Percentiles rank a stretch among this genome's conserved stretches.
phyloP scores from a whole-genome alignment of 2,797 vertebrate genomes.

The Coregonus suidteri region DNA sequence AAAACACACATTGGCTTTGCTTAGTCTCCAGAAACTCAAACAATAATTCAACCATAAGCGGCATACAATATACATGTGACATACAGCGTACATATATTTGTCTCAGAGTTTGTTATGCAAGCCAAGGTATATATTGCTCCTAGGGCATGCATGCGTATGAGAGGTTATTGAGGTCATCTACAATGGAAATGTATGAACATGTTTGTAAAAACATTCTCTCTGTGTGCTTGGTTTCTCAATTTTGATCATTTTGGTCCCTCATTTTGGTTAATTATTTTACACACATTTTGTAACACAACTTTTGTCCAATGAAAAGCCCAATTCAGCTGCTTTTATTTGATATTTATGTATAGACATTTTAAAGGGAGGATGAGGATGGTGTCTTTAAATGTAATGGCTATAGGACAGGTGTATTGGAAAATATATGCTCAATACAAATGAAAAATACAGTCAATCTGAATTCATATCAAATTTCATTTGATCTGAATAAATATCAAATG shows the following conservation, averaged over 20 bases:
- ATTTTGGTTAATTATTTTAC: slow-evolving; percentile 38
- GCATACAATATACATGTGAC: slow-evolving; percentile 37
- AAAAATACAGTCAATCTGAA: slow-evolving; percentile 42
- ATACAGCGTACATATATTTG: slow-evolving; percentile 50
- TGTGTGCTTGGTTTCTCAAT: slow-evolving; percentile 33
- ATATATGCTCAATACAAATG: background rate
- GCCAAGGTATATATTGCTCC: slow-evolving; percentile 44
- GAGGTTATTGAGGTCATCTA: background rate
- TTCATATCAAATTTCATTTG: slow-evolving; percentile 28
- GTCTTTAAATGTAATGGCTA: background rate
- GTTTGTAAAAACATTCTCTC: slow-evolving; percentile 20
- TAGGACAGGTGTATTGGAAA: slow-evolving; percentile 31
- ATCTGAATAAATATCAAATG: slow-evolving; percentile 18
- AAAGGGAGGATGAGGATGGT: slow-evolving; percentile 32
- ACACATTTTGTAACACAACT: slow-evolving; percentile 1
- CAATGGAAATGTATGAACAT: slow-evolving; percentile 52
- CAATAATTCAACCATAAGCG: slow-evolving; percentile 23
- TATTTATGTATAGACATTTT: slow-evolving; percentile 60
- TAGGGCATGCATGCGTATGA: slow-evolving; percentile 54
- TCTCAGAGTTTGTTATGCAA: slow-evolving; percentile 52
- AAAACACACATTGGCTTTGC: slow-evolving; percentile 44
- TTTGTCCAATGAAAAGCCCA: slow-evolving; percentile 40
- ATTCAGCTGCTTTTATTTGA: slow-evolving; percentile 43
- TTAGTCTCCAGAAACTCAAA: slow-evolving; percentile 36
- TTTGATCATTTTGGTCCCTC: background rate